Evolutionary conservation across 2,797 vertebrate species (phyloP).

Genomic region (Sus cebifrons): DNA sequence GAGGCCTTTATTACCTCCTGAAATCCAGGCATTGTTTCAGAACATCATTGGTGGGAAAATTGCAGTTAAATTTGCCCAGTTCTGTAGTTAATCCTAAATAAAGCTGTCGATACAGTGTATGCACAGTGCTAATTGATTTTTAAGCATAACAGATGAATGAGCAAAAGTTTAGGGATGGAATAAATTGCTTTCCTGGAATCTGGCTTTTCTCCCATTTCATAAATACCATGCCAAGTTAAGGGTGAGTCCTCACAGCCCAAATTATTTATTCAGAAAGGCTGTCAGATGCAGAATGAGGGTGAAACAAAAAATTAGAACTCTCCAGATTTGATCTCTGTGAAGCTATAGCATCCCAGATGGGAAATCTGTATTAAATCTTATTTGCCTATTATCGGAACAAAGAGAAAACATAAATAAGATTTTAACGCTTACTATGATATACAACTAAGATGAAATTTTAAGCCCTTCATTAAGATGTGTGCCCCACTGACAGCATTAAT

Average conservation of each 20-base stretch:
- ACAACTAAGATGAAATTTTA: neutral
- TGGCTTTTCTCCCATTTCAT: constrained; percentile 83
- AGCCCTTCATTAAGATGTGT: neutral
- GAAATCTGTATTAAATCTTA: constrained; percentile 23
- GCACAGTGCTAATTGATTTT: constrained; percentile 81
- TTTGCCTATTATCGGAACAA: neutral
- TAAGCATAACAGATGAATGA: constrained; percentile 81
- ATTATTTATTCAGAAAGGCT: constrained; percentile 76
- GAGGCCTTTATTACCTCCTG: neutral
- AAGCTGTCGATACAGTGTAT: constrained; percentile 75
- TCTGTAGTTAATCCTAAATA: constrained; percentile 80
- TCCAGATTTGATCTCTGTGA: neutral
- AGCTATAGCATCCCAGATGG: neutral
- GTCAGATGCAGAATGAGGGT: constrained; percentile 59
- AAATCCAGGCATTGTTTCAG: neutral
- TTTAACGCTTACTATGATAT: neutral
- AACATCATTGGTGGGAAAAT: neutral
- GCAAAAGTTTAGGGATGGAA: constrained; percentile 69
- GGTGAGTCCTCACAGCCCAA: constrained; percentile 78
- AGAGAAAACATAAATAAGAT: constrained; percentile 10
- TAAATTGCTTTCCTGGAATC: constrained; percentile 82
- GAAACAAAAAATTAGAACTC: constrained; percentile 23
- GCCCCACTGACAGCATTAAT: neutral
- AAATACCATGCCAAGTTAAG: constrained; percentile 85
- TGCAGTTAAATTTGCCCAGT: constrained; percentile 22